These are phyloP conservation scores for Epinephelus lanceolatus DNA, from an alignment of 2,113 vertebrate species.

Conservation along the genomic window DNA sequence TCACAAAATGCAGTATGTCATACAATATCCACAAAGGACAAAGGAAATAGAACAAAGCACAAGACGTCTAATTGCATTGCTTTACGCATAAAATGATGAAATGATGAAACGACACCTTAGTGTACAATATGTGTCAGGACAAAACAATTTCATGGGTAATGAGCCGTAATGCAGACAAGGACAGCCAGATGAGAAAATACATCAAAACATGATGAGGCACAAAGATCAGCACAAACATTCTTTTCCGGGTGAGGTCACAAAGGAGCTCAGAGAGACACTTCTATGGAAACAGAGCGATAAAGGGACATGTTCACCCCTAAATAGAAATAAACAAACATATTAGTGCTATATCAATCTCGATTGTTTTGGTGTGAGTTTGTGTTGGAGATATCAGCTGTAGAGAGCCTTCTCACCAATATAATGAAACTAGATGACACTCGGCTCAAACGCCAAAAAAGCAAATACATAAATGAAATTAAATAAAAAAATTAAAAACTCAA, in stretches of 20 bases:
- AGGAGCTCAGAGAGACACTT: neutral
- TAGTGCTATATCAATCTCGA: too few species aligned
- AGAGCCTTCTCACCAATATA: too few species aligned
- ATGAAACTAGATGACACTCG: too few species aligned
- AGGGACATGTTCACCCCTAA: too few species aligned
- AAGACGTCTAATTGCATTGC: neutral
- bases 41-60: neutral
- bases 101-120: neutral
- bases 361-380: too few species aligned
- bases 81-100: neutral
- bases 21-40: neutral
- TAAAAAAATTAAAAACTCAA: too few species aligned
- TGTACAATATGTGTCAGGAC: neutral
- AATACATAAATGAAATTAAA: too few species aligned
- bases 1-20: neutral
- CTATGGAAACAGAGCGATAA: neutral
- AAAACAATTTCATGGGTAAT: neutral
- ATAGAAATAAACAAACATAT: too few species aligned
- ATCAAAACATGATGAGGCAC: neutral
- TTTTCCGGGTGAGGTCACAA: neutral
- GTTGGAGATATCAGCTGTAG: too few species aligned
- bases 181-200: neutral
- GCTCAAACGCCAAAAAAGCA: too few species aligned
- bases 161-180: neutral
- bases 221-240: constrained; percentile 5